Evolutionary conservation across 1,140 invertebrate species (phyloP).

Genomic region (Drosophila ficusphila): DNA sequence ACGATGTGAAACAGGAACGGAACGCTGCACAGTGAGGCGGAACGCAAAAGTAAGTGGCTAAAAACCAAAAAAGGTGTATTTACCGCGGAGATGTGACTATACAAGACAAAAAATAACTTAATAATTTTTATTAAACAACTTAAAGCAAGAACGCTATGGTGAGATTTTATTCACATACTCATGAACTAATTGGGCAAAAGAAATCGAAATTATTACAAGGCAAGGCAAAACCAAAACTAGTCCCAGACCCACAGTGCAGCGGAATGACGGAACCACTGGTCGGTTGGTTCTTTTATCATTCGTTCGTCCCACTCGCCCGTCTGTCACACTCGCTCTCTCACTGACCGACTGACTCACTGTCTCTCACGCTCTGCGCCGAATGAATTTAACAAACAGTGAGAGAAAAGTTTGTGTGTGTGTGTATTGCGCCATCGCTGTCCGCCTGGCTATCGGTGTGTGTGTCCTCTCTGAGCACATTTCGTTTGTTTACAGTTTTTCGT

Average conservation of each 20-base stretch:
- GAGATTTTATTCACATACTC: too few relatives aligned
- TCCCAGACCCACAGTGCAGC: background rate
- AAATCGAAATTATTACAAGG: too few relatives aligned
- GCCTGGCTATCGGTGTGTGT: background rate
- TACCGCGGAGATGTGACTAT: too few relatives aligned
- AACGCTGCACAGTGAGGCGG: background rate
- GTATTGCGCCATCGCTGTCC: conserved; percentile 26
- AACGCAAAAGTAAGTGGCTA: too few relatives aligned
- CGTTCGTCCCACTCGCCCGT: background rate
- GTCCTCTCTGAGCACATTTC: conserved; percentile 10
- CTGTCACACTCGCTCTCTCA: background rate
- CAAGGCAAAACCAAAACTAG: too few relatives aligned
- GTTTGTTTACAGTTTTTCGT: conserved; percentile 39
- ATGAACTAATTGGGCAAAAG: too few relatives aligned
- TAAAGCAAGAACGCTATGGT: too few relatives aligned
- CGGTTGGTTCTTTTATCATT: background rate
- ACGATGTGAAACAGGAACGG: conserved; percentile 5
- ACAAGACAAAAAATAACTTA: too few relatives aligned
- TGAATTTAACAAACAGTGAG: conserved; percentile 11
- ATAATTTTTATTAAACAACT: too few relatives aligned
- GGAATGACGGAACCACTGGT: background rate
- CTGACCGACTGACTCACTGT: conserved; percentile 29
- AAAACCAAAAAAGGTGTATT: too few relatives aligned
- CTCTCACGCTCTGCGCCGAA: conserved; percentile 12
- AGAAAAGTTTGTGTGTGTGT: background rate